Conservation (phyloP, 2,113 vertebrate species). For the Sorex fumeus region DNA sequence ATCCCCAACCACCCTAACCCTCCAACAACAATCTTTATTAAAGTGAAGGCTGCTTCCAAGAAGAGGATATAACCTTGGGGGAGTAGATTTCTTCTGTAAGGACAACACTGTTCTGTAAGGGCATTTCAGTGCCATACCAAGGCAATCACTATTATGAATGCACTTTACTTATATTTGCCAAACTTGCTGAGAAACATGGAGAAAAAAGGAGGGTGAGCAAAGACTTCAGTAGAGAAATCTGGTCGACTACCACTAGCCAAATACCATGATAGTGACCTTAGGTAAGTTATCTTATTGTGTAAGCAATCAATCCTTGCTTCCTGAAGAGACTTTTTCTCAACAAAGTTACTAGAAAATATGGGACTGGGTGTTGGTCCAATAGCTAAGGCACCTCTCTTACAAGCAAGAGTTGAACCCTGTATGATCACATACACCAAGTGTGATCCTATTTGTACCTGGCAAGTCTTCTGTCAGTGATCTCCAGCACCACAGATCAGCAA, state of each 20-base stretch:
- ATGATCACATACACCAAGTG: too few species aligned
- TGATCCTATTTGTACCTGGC: too few species aligned
- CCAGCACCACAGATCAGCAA: too few species aligned
- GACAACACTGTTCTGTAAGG: not conserved
- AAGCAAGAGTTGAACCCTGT: too few species aligned
- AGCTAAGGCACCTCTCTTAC: too few species aligned
- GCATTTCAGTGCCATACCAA: not conserved
- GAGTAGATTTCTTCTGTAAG: not conserved
- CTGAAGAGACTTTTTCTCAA: not conserved
- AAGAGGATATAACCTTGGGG: not conserved
- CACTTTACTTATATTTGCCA: not conserved
- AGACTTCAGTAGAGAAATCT: not conserved
- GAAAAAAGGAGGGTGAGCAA: too few species aligned
- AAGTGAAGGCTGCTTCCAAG: constrained; percentile 9
- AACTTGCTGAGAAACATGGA: not conserved
- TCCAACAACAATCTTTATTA: not conserved
- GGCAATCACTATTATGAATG: not conserved
- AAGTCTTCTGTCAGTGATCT: too few species aligned
- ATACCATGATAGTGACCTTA: not conserved
- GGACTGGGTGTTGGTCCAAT: too few species aligned
- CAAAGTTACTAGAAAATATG: constrained; percentile 29
- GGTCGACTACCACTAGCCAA: not conserved
- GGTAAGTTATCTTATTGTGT: not conserved
- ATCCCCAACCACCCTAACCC: not conserved
- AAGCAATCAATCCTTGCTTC: constrained; percentile 13